phyloP scores from a whole-genome alignment of 2,888 invertebrate species.

The Penaeus monodon region DNA sequence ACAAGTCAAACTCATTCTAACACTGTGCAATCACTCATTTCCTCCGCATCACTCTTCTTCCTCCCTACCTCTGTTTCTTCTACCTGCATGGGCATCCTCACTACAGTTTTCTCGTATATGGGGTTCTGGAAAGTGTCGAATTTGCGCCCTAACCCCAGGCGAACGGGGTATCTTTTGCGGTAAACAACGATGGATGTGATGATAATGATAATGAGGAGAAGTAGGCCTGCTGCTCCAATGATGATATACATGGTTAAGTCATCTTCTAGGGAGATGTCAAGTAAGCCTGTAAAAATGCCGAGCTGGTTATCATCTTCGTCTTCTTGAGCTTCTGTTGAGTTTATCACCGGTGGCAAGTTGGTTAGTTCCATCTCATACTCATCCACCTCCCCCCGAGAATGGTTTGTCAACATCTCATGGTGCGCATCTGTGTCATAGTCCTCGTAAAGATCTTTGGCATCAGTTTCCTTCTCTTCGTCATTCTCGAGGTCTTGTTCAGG shows the following conservation, averaged over 20 bases:
- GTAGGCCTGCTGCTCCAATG: slow-evolving; percentile 26
- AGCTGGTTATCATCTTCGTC: no score
- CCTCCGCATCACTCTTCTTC: slow-evolving; percentile 59
- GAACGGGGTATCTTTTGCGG: slow-evolving; percentile 41
- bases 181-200: slow-evolving; percentile 34
- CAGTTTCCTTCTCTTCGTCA: no score
- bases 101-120: slow-evolving; percentile 64
- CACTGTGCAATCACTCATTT: slow-evolving; percentile 63
- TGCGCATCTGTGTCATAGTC: no score
- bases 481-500: neutral
- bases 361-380: no score
- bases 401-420: no score
- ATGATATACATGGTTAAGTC: slow-evolving; percentile 48
- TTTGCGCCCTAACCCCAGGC: slow-evolving; percentile 46
- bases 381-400: no score
- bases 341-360: no score
- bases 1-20: slow-evolving; percentile 36
- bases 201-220: slow-evolving; percentile 31
- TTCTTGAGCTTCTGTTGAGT: no score
- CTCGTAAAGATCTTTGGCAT: no score
- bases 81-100: slow-evolving; percentile 54
- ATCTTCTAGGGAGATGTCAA: slow-evolving; percentile 41
- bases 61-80: slow-evolving; percentile 47
- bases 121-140: slow-evolving; percentile 65
- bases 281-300: slow-evolving; percentile 20